A percentile compares a stretch with the other conserved stretches of the same genome.
Evolutionary conservation across 2,888 invertebrate genomes (phyloP).

Genomic region (Andrena praecox): DNA sequence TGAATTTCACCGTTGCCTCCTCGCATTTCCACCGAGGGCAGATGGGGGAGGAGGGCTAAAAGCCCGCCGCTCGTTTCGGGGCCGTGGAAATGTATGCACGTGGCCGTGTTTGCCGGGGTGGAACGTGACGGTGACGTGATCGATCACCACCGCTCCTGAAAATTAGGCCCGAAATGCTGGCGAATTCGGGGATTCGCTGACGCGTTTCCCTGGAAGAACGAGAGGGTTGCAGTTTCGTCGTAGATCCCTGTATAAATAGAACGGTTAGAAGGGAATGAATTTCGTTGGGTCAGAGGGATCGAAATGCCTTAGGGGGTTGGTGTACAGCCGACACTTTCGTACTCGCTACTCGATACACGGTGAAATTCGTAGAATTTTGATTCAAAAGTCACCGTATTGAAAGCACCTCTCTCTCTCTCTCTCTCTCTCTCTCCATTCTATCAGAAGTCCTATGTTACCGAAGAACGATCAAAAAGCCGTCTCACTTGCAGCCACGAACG

Average conservation of each 20-base stretch:
- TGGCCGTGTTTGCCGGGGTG: slow-evolving; percentile 64
- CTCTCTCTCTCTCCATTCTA: not conserved
- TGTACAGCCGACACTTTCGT: slow-evolving; percentile 10
- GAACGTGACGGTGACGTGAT: slow-evolving; percentile 65
- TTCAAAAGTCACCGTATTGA: not conserved
- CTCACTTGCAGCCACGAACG: slow-evolving; percentile 1
- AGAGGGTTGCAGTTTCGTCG: slow-evolving; percentile 28
- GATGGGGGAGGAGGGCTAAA: slow-evolving; percentile 27
- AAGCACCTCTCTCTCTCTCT: not conserved
- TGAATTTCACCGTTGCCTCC: slow-evolving; percentile 56
- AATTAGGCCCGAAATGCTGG: slow-evolving; percentile 67
- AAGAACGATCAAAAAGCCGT: slow-evolving; percentile 9
- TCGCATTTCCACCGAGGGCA: slow-evolving; percentile 45
- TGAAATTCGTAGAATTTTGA: not conserved
- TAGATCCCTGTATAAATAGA: slow-evolving; percentile 57
- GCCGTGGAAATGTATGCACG: slow-evolving; percentile 65
- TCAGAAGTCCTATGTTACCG: slow-evolving; percentile 5
- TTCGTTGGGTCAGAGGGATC: slow-evolving; percentile 32
- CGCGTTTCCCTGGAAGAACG: slow-evolving; percentile 30
- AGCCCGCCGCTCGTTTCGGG: slow-evolving; percentile 43
- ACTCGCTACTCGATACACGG: not conserved
- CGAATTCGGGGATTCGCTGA: slow-evolving; percentile 57
- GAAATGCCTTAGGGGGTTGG: not conserved
- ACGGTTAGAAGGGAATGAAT: slow-evolving; percentile 38
- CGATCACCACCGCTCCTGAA: slow-evolving; percentile 68